Evolutionary conservation across 2,888 invertebrate species (phyloP).

Genomic region (Allophyes oxyacanthae): DNA sequence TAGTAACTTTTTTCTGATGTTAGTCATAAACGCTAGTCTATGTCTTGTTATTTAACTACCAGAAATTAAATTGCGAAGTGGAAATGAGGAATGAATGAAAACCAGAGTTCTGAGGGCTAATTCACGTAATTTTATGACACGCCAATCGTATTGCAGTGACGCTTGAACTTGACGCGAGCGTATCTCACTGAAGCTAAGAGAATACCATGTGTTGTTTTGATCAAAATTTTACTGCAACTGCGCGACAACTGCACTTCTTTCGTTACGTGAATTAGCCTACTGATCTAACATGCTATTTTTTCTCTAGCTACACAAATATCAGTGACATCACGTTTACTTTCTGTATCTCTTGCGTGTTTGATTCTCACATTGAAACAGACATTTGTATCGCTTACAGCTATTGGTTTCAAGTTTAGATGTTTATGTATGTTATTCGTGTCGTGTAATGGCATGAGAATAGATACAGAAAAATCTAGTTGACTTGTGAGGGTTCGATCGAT

Average conservation of each 20-base stretch:
- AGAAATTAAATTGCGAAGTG: slow-evolving; percentile 33
- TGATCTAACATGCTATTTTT: slow-evolving; percentile 18
- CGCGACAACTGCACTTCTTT: too few relatives aligned
- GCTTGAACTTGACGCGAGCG: too few relatives aligned
- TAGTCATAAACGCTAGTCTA: slow-evolving; percentile 9
- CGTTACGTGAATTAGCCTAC: too few relatives aligned
- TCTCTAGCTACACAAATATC: slow-evolving; percentile 9
- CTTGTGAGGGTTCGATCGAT: too few relatives aligned
- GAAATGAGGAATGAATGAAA: slow-evolving; percentile 43
- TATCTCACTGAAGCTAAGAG: too few relatives aligned
- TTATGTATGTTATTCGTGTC: not conserved
- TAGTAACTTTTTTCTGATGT: slow-evolving; percentile 31
- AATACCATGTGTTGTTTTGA: too few relatives aligned
- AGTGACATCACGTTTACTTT: slow-evolving; percentile 10
- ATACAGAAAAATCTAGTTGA: too few relatives aligned
- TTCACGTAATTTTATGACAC: too few relatives aligned
- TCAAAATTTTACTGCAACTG: too few relatives aligned
- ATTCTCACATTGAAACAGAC: not conserved
- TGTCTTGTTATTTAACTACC: slow-evolving; percentile 26
- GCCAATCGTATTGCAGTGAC: too few relatives aligned
- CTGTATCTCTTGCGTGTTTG: slow-evolving; percentile 9
- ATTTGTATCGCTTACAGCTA: slow-evolving; percentile 3
- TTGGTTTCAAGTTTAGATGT: not conserved
- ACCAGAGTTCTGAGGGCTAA: too few relatives aligned
- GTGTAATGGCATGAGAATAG: not conserved